Base-by-base conservation (phyloP, 2,888 invertebrate species). In the Folsomia candida region DNA sequence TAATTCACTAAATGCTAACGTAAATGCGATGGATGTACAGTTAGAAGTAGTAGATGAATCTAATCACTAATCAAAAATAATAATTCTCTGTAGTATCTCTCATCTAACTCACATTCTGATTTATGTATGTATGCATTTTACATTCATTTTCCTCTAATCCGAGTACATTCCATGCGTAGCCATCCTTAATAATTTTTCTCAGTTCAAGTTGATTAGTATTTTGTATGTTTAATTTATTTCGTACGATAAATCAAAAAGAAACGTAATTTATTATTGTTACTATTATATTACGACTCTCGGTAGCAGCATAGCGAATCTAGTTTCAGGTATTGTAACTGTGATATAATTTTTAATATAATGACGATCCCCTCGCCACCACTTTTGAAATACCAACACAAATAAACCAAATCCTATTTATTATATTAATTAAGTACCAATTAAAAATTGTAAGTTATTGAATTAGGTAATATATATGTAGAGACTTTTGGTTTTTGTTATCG, bases 11-110 rank as follows among this genome's bases (percentile, higher is more conserved):
- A 4, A 4, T 37, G 6, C 11, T 18, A 28, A 29, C 9, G 18
- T n/a, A 59, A 62, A 67, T 62, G 65, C 24, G 29, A 25, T n/a
- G 25, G n/a, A 28, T 59, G 59, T 60, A 26, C 63, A 64, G 27
- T 59, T 70, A 61, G 59, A 68, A 47, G 69, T 70, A 60, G 69
- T 70, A 60, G 72, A 72, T 18, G 71, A 69, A 71, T 72, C 75
- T 67, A 75, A 72, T 62, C 69, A 75, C 69, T 73, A 68, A 57
- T 59, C 51, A 27, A n/a, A n/a, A n/a, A n/a, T n/a, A n/a, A n/a
- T n/a, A n/a, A n/a, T 26, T 20, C 26, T 26, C 18, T 65, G 24
- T 24, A 20, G 54, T 65, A 58, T 26, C n/a, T 58, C 37, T 37
- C 37, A 37, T 37, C 37, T 37, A 4, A 37, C 14, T 14, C 37